Base-by-base conservation (phyloP, 1,140 invertebrate genomes). In the Cryptotermes secundus region DNA sequence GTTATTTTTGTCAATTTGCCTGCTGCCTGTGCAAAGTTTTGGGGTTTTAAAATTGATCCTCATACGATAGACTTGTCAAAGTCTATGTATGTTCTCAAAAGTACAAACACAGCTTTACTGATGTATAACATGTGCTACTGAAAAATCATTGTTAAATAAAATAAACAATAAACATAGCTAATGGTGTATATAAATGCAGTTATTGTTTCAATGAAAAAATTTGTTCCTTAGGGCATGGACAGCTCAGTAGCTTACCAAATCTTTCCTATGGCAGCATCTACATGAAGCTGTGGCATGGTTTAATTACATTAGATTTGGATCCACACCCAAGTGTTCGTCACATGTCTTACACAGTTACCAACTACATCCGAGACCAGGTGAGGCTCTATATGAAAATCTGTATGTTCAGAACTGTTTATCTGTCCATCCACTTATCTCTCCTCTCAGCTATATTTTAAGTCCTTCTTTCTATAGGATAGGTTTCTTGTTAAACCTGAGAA, bases 201-300 rank as follows among this genome's bases (percentile, higher is more conserved):
- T 83, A 65, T 35, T 83, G 14, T 79, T 86, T 85, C 84, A 79
- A 14, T 42, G 31, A 59, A n/a, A n/a, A n/a, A 36, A 24, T 84
- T 81, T 84, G 31, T 82, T 83, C 26, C 83, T 72, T 84, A 91
- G 90, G 90, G 81, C 88, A 91, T 49, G 88, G 88, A 84, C 89
- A 88, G 26, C 85, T 91, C 12, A 89, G 89, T n/a, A 90, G 89
- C 86, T 87, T 90, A 81, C 90, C 91, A 84, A 90, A 89, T 87
- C 87, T 92, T 65, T 90, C 91, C 4, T 92, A 92, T 84, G 91
- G 92, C 82, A 95, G 94, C 82, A 95, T 98, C 72, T 98, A 97
- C 89, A 94, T 94, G 88, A 96, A 96, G 89, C 91, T 99, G 80
- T 99, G 97, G 96, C 92, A 93, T 87, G 94, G 94, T 79, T 91